phyloP scores from a whole-genome alignment of 1,140 invertebrate species.

The Drosophila sechellia region DNA sequence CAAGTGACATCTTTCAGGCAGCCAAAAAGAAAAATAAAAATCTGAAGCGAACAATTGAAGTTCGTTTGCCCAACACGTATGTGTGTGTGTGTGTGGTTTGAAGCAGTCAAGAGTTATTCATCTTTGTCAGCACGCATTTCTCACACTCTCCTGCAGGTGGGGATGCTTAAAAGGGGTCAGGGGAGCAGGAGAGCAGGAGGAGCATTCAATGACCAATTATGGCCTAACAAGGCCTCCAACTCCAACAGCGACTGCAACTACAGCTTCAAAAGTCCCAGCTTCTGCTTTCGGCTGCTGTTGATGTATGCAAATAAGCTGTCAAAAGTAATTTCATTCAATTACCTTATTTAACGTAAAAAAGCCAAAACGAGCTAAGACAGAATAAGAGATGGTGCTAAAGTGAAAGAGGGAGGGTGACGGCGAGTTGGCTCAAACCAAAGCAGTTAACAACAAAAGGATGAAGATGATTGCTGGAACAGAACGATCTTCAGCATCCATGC shows the following conservation, averaged over 20 bases:
- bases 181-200: constrained; percentile 26
- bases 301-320: constrained; percentile 83
- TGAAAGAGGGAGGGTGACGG: not conserved
- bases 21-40: constrained; percentile 8
- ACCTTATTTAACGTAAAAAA: constrained; percentile 77
- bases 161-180: constrained; percentile 11
- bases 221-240: constrained; percentile 71
- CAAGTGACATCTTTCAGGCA: constrained; percentile 28
- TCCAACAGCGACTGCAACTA: constrained; percentile 15
- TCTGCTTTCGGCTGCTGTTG: constrained; percentile 59
- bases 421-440: constrained; percentile 26
- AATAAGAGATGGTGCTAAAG: not conserved
- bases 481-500: constrained; percentile 13
- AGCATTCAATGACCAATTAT: constrained; percentile 79
- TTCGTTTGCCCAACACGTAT: constrained; percentile 44
- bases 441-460: constrained; percentile 43
- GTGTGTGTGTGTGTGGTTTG: not conserved
- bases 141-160: constrained; percentile 50
- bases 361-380: constrained; percentile 29
- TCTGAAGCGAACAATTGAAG: constrained; percentile 29
- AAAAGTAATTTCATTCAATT: constrained; percentile 84
- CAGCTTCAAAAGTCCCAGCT: constrained; percentile 10
- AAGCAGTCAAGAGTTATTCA: constrained; percentile 50
- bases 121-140: constrained; percentile 76
- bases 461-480: constrained; percentile 43